Conservation (phyloP, 2,797 vertebrate species). For the Meriones psammophilus region DNA sequence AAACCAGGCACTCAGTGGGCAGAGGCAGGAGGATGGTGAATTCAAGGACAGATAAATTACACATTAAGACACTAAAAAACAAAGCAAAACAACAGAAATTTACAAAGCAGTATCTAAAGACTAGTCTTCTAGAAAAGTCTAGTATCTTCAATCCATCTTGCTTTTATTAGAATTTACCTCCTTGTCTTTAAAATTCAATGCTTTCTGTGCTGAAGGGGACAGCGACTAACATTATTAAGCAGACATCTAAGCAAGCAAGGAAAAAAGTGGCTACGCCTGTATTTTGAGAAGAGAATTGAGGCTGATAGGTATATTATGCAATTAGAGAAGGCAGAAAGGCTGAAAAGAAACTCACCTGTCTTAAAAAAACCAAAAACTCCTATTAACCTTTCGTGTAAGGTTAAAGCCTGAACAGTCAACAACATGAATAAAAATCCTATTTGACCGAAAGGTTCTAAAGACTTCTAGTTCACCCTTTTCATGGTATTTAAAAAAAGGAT, state of each 20-base stretch:
- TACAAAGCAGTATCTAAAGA: conserved; percentile 53
- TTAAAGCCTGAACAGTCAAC: not conserved
- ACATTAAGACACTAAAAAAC: not conserved
- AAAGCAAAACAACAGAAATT: conserved; percentile 1
- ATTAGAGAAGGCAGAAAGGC: conserved; percentile 33
- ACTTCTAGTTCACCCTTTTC: not conserved
- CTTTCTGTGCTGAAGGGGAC: conserved; percentile 48
- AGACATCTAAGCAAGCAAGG: conserved; percentile 42
- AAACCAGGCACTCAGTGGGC: not conserved
- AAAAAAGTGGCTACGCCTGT: conserved; percentile 21
- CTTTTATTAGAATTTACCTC: conserved; percentile 59
- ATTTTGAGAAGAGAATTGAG: conserved; percentile 63
- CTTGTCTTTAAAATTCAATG: conserved; percentile 57
- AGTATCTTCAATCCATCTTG: conserved; percentile 42
- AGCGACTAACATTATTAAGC: conserved; percentile 51
- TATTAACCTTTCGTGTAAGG: not conserved
- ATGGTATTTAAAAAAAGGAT: conserved; percentile 28
- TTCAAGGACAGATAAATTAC: not conserved
- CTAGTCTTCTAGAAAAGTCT: conserved; percentile 66
- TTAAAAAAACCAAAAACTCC: not conserved
- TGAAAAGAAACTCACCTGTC: not conserved
- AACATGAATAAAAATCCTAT: conserved; percentile 52
- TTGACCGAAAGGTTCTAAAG: conserved; percentile 49
- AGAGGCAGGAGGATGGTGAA: not conserved
- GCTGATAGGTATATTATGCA: conserved; percentile 43